Conservation (phyloP, 2,797 vertebrate genomes). For the Betta splendens region DNA sequence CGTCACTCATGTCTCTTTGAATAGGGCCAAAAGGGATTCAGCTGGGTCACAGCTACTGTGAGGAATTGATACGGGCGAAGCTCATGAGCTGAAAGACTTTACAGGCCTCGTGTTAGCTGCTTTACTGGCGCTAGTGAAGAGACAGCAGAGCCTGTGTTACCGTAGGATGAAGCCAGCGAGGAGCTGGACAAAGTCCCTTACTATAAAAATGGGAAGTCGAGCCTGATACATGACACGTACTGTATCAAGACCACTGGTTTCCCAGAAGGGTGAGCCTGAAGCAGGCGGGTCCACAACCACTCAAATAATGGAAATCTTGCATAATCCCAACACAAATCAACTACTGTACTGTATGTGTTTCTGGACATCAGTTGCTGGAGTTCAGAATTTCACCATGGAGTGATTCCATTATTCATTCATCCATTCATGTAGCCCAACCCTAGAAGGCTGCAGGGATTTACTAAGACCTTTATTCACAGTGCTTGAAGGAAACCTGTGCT, state of each 20-base stretch:
- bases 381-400: not conserved
- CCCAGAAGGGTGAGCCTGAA: constrained; percentile 9
- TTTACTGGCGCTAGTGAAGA: not conserved
- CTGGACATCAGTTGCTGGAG: constrained; percentile 9
- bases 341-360: constrained; percentile 7
- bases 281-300: constrained; percentile 21
- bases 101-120: not conserved
- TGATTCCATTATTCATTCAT: no score
- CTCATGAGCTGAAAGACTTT: constrained; percentile 26
- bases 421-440: constrained; percentile 25
- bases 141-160: not conserved
- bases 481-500: constrained; percentile 19
- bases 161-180: not conserved
- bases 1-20: constrained; percentile 58
- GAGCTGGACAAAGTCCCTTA: not conserved
- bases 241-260: no score
- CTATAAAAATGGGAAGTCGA: no score
- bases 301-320: constrained; percentile 16
- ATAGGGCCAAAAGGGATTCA: constrained; percentile 40
- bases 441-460: constrained; percentile 37
- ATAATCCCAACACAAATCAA: constrained; percentile 10
- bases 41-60: constrained; percentile 34
- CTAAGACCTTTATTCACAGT: constrained; percentile 32
- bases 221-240: no score
- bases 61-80: constrained; percentile 31